Conservation (phyloP, 23 tunicate genomes). For the Trididemnum clinides region DNA sequence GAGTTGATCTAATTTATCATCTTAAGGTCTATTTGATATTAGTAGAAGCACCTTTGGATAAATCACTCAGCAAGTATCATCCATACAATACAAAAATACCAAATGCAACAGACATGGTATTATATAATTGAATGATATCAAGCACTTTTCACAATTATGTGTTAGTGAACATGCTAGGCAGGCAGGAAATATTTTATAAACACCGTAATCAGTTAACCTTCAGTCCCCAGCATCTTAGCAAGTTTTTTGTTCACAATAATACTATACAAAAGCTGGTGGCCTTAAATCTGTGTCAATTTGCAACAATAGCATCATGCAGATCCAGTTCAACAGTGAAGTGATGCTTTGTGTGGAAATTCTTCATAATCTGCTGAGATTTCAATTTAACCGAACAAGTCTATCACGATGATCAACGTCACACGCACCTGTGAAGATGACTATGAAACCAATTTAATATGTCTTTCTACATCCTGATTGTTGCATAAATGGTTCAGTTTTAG, state of each 20-base stretch:
- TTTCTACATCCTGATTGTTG: background rate
- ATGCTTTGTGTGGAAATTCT: background rate
- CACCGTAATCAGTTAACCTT: no score
- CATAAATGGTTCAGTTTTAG: background rate
- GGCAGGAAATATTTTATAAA: no score
- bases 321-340: background rate
- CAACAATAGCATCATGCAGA: background rate
- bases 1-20: no score
- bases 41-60: no score
- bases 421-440: background rate
- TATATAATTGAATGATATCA: no score
- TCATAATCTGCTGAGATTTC: background rate
- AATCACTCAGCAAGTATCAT: no score
- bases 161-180: no score
- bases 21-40: no score
- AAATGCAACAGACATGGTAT: no score
- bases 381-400: background rate
- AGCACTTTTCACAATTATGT: no score
- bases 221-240: background rate
- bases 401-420: background rate
- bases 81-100: no score
- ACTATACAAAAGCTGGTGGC: background rate
- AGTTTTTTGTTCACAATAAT: background rate
- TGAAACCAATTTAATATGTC: background rate
- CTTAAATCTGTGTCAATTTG: background rate